Conservation (phyloP, 2,797 vertebrate species). For the Myotis findleyi region DNA sequence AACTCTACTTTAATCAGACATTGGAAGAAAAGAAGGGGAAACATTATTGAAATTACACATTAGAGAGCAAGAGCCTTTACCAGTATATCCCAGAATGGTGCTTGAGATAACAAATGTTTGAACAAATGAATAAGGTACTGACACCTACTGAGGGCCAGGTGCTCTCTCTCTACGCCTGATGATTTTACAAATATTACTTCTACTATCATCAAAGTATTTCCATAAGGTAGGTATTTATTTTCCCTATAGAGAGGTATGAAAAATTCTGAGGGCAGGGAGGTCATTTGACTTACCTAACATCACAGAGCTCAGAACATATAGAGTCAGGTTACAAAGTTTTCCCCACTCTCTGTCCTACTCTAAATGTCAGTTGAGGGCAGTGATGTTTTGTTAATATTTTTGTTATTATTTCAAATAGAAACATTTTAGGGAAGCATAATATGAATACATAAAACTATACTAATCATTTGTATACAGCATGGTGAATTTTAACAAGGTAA, state of each 20-base stretch:
- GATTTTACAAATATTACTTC: background rate
- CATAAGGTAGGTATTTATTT: background rate
- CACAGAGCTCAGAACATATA: background rate
- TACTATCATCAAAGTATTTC: background rate
- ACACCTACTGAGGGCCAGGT: background rate
- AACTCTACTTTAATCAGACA: background rate
- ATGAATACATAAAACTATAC: background rate
- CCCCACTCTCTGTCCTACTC: background rate
- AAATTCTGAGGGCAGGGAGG: background rate
- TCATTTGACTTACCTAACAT: background rate
- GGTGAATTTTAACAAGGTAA: slow-evolving; percentile 26
- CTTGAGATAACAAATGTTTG: background rate
- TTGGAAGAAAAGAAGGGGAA: background rate
- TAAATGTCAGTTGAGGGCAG: background rate
- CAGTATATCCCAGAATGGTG: background rate
- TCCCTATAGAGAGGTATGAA: background rate
- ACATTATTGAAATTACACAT: background rate
- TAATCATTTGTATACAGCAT: background rate
- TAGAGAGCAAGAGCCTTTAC: background rate
- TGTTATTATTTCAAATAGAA: slow-evolving; percentile 13
- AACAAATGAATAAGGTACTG: background rate
- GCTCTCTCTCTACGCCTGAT: background rate
- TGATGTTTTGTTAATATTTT: background rate
- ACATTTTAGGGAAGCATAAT: background rate
- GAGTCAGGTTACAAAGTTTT: background rate